These are phyloP conservation scores for Probosciger aterrimus DNA, from an alignment of 2,113 vertebrate species.

Conservation along the genomic window DNA sequence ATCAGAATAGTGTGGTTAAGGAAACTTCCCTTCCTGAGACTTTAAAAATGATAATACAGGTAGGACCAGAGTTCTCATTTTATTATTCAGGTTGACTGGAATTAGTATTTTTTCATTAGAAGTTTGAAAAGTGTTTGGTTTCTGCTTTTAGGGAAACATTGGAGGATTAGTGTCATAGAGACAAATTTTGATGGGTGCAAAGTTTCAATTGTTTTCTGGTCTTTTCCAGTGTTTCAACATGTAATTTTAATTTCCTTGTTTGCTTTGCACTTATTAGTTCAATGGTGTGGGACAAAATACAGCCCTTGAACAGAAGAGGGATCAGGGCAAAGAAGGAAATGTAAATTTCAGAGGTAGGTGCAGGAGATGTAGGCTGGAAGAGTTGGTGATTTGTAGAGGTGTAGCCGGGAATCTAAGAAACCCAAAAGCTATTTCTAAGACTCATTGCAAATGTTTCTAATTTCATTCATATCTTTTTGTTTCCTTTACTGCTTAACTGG, in stretches of 20 bases:
- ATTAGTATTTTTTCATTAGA: constrained; percentile 60
- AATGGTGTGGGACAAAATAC: neutral
- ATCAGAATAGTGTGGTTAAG: constrained; percentile 54
- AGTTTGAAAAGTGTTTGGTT: constrained; percentile 65
- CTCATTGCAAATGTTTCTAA: constrained; percentile 64
- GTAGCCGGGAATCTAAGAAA: constrained; percentile 55
- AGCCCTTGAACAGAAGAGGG: neutral
- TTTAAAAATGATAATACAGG: constrained; percentile 67
- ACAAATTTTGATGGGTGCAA: constrained; percentile 27
- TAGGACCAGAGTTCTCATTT: constrained; percentile 63
- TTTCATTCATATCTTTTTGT: constrained; percentile 77
- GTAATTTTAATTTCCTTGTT: constrained; percentile 44
- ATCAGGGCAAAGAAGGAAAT: neutral
- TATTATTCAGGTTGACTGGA: constrained; percentile 66
- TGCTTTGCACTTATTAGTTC: neutral
- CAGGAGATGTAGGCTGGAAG: neutral
- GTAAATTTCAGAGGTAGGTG: neutral
- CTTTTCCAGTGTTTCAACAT: neutral
- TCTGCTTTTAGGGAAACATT: constrained; percentile 57
- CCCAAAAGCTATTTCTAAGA: constrained; percentile 57
- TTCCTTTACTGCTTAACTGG: constrained; percentile 75
- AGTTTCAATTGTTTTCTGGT: constrained; percentile 26
- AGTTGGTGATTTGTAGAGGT: constrained; percentile 6
- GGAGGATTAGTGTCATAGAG: constrained; percentile 35
- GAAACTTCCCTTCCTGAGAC: constrained; percentile 60